These are phyloP conservation scores for Drosophila neoperkinsi DNA, from an alignment of 2,888 invertebrate species.

Conservation along the genomic window DNA sequence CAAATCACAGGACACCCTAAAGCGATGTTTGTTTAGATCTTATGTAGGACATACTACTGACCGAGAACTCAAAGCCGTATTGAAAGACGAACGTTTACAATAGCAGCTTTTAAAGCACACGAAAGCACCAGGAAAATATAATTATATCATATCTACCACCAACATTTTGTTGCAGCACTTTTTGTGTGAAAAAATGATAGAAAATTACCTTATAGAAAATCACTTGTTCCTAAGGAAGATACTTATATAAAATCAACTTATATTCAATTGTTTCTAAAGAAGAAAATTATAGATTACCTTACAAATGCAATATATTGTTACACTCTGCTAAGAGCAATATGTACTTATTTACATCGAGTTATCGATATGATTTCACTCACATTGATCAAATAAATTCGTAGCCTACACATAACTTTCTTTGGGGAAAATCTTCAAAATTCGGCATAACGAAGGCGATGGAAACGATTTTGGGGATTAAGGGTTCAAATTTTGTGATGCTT, in stretches of 20 bases:
- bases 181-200: too few species aligned
- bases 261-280: not conserved
- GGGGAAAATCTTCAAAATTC: constrained; percentile 37
- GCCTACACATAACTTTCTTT: not conserved
- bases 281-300: not conserved
- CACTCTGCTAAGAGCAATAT: not conserved
- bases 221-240: not conserved
- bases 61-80: not conserved
- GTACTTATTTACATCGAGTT: not conserved
- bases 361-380: constrained; percentile 31
- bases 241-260: not conserved
- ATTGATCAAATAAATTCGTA: not conserved
- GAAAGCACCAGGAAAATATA: not conserved
- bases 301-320: not conserved
- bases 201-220: not conserved
- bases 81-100: not conserved
- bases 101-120: not conserved
- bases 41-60: not conserved
- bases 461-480: constrained; percentile 95
- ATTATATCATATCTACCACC: not conserved
- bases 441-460: constrained; percentile 87
- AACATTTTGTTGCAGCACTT: not conserved
- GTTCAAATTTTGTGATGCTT: constrained; percentile 94
- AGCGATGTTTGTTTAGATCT: not conserved
- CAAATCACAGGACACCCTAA: not conserved